These are phyloP conservation scores for Rhopalosiphum maidis DNA, from an alignment of 1,140 invertebrate species.

Conservation along the genomic window DNA sequence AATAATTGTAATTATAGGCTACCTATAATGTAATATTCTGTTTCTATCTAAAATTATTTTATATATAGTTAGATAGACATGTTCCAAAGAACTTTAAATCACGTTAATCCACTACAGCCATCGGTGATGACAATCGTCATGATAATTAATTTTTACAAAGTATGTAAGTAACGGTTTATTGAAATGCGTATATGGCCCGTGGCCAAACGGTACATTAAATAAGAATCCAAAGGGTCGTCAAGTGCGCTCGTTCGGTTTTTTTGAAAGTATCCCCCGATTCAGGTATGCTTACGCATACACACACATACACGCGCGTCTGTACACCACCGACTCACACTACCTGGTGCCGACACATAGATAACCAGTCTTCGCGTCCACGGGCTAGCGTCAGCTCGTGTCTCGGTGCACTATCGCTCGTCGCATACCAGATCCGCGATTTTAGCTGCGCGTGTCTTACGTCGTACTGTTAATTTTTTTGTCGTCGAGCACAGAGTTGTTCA, in stretches of 20 bases:
- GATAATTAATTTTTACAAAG: background rate
- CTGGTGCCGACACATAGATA: background rate
- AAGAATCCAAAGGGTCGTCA: constrained; percentile 24
- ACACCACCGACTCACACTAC: constrained; percentile 11
- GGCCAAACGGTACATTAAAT: background rate
- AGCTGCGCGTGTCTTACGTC: too few relatives aligned
- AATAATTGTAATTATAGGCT: too few relatives aligned
- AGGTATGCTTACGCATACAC: background rate
- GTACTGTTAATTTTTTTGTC: background rate
- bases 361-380: constrained; percentile 43
- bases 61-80: too few relatives aligned
- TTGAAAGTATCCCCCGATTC: constrained; percentile 11
- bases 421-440: background rate
- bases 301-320: background rate
- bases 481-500: background rate
- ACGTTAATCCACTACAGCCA: background rate
- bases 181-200: background rate
- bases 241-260: background rate
- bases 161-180: background rate
- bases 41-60: too few relatives aligned
- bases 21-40: too few relatives aligned
- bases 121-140: too few relatives aligned
- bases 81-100: background rate
- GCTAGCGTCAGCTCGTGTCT: constrained; percentile 27
- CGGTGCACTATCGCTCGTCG: background rate